These are phyloP conservation scores for Ashinkailepas kermadecensis DNA, from an alignment of 2,888 invertebrate genomes.

Conservation along the genomic window DNA sequence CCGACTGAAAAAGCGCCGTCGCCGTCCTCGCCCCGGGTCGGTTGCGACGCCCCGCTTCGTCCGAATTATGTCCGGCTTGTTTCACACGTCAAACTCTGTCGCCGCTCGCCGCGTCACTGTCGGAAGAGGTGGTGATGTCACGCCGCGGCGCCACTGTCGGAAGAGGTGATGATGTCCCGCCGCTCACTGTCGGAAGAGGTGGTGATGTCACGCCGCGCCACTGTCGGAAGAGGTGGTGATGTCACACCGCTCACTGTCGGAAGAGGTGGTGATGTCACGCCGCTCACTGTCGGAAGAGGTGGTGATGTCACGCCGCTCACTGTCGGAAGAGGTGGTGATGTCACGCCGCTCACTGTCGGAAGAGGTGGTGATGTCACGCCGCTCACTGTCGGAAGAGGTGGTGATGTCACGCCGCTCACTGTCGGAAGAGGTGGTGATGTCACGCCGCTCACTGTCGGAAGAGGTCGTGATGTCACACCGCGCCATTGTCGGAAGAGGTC, in stretches of 20 bases:
- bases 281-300: too few relatives aligned
- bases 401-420: too few relatives aligned
- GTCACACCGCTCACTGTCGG: too few relatives aligned
- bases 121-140: too few relatives aligned
- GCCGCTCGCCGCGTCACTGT: too few relatives aligned
- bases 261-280: too few relatives aligned
- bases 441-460: not conserved
- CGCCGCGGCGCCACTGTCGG: not conserved
- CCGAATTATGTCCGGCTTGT: not conserved
- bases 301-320: not conserved
- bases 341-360: not conserved
- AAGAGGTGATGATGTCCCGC: not conserved
- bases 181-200: not conserved
- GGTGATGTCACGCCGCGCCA: not conserved
- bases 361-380: too few relatives aligned
- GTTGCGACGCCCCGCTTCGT: not conserved
- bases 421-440: too few relatives aligned
- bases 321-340: not conserved
- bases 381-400: too few relatives aligned
- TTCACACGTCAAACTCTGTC: not conserved
- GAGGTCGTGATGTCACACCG: not conserved
- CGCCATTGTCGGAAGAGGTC: not conserved
- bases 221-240: not conserved
- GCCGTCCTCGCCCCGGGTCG: too few relatives aligned
- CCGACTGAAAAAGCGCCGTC: too few relatives aligned